Evolutionary conservation across 2,888 invertebrate species (phyloP), one percentile per base, ranked within the genome.

Genomic region (Sphecodes monilicornis): DNA sequence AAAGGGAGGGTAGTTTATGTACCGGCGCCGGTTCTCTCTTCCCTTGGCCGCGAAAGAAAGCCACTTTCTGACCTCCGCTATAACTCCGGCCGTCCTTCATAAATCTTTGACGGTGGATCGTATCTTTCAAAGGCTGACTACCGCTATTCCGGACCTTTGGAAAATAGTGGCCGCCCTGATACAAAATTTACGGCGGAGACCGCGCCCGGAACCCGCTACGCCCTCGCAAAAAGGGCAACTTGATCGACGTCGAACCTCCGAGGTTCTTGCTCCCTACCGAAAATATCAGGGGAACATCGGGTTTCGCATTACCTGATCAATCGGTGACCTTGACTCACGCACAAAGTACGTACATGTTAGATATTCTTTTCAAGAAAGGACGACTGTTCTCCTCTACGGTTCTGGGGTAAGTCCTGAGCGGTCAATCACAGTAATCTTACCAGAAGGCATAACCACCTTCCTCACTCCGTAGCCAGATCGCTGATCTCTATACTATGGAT

Each of bases 61-160:
- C 85, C 85, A 85, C 80, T 85, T 80, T 85, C 85, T 86, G 75
- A 86, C 85, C 85, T 86, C 75, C 75, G 72, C 77, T 80, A 85
- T 85, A 86, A 85, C 85, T 80, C 66, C 60, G 70, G 71, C 68
- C 75, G 76, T 69, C 85, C 75, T 80, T 85, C 85, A 80, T 86
- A 86, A 86, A 86, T 86, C 85, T 85, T 72, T 68, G 85, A 80
- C 85, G 75, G 60, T 72, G 78, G 85, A 86, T 80, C 85, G 85
- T 85, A 86, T 78, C 80, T 76, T 78, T 85, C 78, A 77, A 80
- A 85, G 78, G 68, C 68, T 54, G 80, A 69, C 80, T 69, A 76
- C 85, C 71, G 46, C 79, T 69, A 66, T 84, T 72, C 41, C 68
- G 73, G 75, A 80, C 74, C 85, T 78, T 71, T 39, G 68, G 80